Conservation (phyloP, 2,888 invertebrate genomes). For the Cylindroiulus punctatus region DNA sequence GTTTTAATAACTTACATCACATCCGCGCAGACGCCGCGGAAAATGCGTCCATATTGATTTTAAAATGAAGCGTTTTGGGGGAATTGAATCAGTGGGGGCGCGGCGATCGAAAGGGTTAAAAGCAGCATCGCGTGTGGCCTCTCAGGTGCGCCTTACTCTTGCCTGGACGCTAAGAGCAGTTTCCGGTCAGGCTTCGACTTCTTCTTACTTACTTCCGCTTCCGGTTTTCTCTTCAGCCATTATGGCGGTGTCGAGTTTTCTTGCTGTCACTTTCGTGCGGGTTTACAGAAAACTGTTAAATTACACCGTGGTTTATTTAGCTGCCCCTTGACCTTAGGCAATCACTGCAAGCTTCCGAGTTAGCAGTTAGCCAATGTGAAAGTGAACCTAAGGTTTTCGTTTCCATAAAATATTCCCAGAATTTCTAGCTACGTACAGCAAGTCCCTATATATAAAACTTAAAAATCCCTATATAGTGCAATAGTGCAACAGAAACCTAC, state of each 20-base stretch:
- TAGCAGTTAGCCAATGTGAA: no score
- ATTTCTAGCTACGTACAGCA: no score
- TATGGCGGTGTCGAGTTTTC: background rate
- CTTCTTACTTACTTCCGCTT: background rate
- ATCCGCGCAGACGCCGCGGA: background rate
- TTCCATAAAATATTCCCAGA: no score
- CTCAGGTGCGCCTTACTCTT: slow-evolving; percentile 6
- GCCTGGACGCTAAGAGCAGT: background rate
- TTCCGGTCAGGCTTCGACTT: background rate
- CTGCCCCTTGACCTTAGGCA: no score
- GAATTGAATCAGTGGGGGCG: background rate
- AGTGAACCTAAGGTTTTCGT: no score
- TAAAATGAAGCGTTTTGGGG: slow-evolving; percentile 14
- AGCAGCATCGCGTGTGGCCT: background rate
- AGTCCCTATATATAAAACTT: no score
- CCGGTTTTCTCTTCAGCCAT: background rate
- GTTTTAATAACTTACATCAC: slow-evolving; percentile 32
- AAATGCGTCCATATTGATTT: background rate
- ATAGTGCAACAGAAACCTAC: no score
- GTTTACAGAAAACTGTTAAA: no score
- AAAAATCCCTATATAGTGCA: no score
- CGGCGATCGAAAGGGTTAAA: background rate
- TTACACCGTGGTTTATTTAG: no score
- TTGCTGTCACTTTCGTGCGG: no score
- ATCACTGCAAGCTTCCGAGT: no score